Conservation (phyloP, 1,140 invertebrate species). For the Eufriesea mexicana region DNA sequence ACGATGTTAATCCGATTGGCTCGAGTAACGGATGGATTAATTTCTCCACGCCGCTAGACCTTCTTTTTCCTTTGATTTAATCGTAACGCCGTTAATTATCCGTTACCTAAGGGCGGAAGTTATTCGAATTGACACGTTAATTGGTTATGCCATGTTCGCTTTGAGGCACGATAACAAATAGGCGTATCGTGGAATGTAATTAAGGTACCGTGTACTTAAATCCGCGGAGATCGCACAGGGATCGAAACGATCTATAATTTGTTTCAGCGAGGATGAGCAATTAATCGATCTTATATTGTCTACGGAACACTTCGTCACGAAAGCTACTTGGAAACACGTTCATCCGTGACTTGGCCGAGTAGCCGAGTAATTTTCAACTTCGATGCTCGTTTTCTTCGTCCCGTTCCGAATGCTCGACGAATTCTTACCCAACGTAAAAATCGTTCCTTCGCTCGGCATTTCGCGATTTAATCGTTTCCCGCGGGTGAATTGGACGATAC, state of each 20-base stretch:
- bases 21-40: neutral
- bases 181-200: neutral
- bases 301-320: slow-evolving; percentile 17
- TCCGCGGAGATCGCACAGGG: slow-evolving; percentile 30
- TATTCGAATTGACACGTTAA: neutral
- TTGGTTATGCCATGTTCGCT: neutral
- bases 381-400: slow-evolving; percentile 32
- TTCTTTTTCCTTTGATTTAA: neutral
- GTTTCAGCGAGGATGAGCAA: slow-evolving; percentile 36
- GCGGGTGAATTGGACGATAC: neutral
- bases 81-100: neutral
- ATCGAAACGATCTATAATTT: slow-evolving; percentile 48
- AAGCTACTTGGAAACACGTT: slow-evolving; percentile 37
- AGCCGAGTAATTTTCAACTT: slow-evolving; percentile 49
- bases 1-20: neutral
- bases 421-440: too few species aligned
- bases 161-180: neutral
- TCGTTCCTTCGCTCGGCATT: too few species aligned
- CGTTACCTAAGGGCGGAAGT: neutral
- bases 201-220: neutral
- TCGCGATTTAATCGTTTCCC: too few species aligned
- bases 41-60: neutral
- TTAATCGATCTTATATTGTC: slow-evolving; percentile 60
- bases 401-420: too few species aligned
- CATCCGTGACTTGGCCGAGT: slow-evolving; percentile 32